These are phyloP conservation scores for Neolamprologus toae DNA, from an alignment of 2,113 vertebrate genomes.

Conservation along the genomic window DNA sequence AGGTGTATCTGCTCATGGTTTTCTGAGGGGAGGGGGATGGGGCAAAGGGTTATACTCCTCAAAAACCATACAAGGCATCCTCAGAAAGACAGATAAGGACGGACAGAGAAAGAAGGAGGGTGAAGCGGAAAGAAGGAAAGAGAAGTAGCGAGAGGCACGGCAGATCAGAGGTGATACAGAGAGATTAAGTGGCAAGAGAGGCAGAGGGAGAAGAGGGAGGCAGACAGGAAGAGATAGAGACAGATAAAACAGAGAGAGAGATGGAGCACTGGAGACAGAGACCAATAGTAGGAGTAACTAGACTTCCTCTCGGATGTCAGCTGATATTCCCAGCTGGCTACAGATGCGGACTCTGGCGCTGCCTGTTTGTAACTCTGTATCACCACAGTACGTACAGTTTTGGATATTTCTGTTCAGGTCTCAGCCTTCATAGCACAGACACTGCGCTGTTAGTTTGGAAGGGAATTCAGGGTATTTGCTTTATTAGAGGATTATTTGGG, in stretches of 20 bases:
- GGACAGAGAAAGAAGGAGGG: not conserved
- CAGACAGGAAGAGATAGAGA: slow-evolving; percentile 14
- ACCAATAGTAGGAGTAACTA: not conserved
- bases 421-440: not conserved
- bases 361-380: not conserved
- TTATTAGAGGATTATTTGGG: slow-evolving; percentile 1
- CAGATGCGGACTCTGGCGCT: not conserved
- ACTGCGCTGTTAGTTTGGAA: slow-evolving; percentile 3
- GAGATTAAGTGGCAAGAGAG: not conserved
- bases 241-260: slow-evolving; percentile 35
- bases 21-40: slow-evolving; percentile 73
- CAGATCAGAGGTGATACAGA: not conserved
- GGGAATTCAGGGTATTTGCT: not conserved
- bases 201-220: not conserved
- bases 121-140: not conserved
- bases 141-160: not conserved
- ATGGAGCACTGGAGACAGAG: slow-evolving; percentile 28
- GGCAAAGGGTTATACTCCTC: slow-evolving; percentile 72
- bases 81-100: slow-evolving; percentile 34
- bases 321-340: slow-evolving; percentile 32
- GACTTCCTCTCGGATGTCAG: slow-evolving; percentile 29
- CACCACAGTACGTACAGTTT: not conserved
- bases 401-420: not conserved
- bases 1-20: slow-evolving; percentile 84
- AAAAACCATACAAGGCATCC: slow-evolving; percentile 54